Evolutionary conservation across 2,113 vertebrate genomes (phyloP).

Genomic region (Myiopsitta monachus): DNA sequence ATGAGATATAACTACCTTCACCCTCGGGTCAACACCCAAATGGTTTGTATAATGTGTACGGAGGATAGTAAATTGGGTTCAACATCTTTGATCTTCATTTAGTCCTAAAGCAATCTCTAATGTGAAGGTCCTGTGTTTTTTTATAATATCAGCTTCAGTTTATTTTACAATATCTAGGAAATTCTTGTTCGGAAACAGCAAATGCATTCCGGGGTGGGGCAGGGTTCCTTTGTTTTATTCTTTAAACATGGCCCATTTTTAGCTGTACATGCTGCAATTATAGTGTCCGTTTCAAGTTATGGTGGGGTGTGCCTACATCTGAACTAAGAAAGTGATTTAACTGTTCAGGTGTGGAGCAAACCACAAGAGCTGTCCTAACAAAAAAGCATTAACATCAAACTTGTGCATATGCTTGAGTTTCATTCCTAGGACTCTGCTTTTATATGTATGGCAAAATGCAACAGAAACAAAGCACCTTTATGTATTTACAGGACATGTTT

Average conservation of each 20-base stretch:
- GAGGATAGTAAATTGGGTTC: background rate
- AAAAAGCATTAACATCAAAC: background rate
- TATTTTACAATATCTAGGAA: background rate
- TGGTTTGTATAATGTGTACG: background rate
- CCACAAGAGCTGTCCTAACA: background rate
- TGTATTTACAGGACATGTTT: background rate
- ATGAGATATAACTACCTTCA: background rate
- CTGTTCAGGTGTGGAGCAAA: background rate
- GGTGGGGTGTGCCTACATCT: background rate
- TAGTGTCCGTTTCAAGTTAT: background rate
- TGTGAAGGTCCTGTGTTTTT: background rate
- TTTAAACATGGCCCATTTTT: background rate
- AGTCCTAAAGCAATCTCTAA: background rate
- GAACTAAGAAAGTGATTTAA: background rate
- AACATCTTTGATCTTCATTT: background rate
- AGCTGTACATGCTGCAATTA: background rate
- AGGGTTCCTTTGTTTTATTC: background rate
- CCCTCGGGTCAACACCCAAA: background rate
- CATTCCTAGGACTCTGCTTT: background rate
- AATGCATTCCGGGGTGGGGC: background rate
- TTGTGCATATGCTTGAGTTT: background rate
- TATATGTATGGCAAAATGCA: background rate
- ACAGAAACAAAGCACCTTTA: background rate
- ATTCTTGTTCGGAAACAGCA: background rate
- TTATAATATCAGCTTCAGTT: background rate